Base-by-base conservation (phyloP, 2,888 invertebrate genomes). In the Corbicula japonica region DNA sequence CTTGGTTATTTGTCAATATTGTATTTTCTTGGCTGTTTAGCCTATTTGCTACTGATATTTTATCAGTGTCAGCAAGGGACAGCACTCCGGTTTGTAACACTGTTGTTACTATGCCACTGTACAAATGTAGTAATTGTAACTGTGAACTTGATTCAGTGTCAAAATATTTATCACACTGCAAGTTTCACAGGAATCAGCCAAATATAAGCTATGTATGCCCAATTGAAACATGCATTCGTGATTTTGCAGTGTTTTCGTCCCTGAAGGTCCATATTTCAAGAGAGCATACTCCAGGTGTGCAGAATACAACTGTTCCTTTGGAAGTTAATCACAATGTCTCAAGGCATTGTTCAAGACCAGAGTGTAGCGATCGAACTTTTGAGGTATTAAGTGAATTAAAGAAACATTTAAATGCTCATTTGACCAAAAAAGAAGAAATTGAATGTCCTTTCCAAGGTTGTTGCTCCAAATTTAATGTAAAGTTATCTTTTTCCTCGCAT, bases 401-500 rank as follows among this genome's bases (percentile, higher is more conserved):
- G 15, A 46, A 46, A 21, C 46, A 46, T 18, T 21, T 46, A 46
- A 46, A 46, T 21, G n/a, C 18, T 3, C 46, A 46, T 21, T 46
- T 46, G 18, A 8, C 46, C 4, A 46, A 46, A 46, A 46, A 46
- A 15, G 46, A 46, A 46, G 46, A 46, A 46, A 38, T 38, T 34
- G 6, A n/a, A 18, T 54, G 58, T 32, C 58, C 58, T 23, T 50
- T 56, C 18, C 21, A 34, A 28, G 44, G 52, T 6, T 50, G 32
- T 6, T 21, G 21, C 38, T 10, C 1, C 44, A 69, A 38, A 54
- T 56, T 56, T 58, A 69, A 35, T 38, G 30, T 30, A 18, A 35
- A n/a, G n/a, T 61, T 50, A n/a, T 61, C 70, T 30, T 70, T 70
- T 30, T 54, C 54, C 32, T 63, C 63, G 46, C 72, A 72, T 65